Evolutionary conservation across 1,140 invertebrate species (phyloP).

Genomic region (Hyles vespertilio): DNA sequence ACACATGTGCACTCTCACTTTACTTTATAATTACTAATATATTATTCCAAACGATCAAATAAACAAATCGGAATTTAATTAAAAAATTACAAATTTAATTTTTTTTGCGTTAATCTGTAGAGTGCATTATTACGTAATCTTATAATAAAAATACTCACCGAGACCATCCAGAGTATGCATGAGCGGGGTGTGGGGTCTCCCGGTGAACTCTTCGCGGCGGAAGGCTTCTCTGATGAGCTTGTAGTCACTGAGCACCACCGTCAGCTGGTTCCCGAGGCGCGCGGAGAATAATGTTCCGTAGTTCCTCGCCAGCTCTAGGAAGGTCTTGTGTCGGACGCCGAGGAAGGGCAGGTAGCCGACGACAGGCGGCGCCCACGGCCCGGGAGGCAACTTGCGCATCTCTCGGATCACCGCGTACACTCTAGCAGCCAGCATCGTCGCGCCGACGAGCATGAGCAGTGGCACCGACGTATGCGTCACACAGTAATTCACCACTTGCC

Average conservation of each 20-base stretch:
- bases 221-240: conserved; percentile 90
- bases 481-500: conserved; percentile 56
- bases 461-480: conserved; percentile 47
- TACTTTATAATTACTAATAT: neutral
- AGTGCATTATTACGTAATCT: too few species aligned
- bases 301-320: conserved; percentile 82
- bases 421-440: conserved; percentile 70
- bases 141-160: conserved; percentile 79
- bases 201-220: conserved; percentile 88
- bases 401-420: conserved; percentile 76
- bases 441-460: conserved; percentile 76
- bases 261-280: conserved; percentile 85
- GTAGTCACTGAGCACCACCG: conserved; percentile 91
- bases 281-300: conserved; percentile 91
- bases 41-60: too few species aligned
- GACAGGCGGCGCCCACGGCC: conserved; percentile 89
- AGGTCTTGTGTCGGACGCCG: conserved; percentile 86
- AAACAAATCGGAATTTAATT: too few species aligned
- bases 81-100: too few species aligned
- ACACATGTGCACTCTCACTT: conserved; percentile 21
- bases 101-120: too few species aligned
- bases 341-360: conserved; percentile 89
- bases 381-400: conserved; percentile 83
- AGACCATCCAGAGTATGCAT: conserved; percentile 92
- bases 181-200: conserved; percentile 88